Percentiles rank a stretch among this genome's conserved stretches.
phyloP scores from a whole-genome alignment of 2,113 vertebrate genomes.

The Tyto alba region DNA sequence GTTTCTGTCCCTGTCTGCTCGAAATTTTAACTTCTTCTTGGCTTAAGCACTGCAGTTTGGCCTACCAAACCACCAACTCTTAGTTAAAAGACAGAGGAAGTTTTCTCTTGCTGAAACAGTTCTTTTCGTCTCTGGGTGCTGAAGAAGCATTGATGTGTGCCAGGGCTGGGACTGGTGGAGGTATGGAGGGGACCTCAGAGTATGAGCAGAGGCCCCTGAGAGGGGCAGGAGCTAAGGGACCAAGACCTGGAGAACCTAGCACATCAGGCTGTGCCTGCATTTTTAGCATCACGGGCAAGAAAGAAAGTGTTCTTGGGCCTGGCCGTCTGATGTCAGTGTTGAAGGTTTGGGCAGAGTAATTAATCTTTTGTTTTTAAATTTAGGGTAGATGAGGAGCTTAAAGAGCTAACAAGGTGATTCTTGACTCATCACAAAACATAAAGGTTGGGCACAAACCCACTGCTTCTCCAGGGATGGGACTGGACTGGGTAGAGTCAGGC shows the following conservation, averaged over 20 bases:
- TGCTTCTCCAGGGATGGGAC: neutral
- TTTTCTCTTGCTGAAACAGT: neutral
- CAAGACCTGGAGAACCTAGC: slow-evolving; percentile 23
- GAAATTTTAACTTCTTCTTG: neutral
- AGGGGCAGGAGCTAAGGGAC: slow-evolving; percentile 36
- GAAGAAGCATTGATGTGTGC: neutral
- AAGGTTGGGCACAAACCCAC: neutral
- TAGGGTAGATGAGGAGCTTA: neutral
- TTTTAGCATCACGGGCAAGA: slow-evolving; percentile 52
- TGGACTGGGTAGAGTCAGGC: neutral
- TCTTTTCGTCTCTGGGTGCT: slow-evolving; percentile 15
- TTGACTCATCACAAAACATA: neutral
- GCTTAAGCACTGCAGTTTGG: neutral
- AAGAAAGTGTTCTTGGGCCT: slow-evolving; percentile 51
- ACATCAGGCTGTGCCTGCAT: slow-evolving; percentile 50
- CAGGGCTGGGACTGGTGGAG: slow-evolving; percentile 15
- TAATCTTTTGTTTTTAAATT: slow-evolving; percentile 24
- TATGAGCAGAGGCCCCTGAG: slow-evolving; percentile 11
- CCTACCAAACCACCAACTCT: neutral
- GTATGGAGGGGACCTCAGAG: neutral
- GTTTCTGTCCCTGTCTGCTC: neutral
- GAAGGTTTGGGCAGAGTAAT: slow-evolving; percentile 36
- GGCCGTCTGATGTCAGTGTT: slow-evolving; percentile 47
- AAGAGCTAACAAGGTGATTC: slow-evolving; percentile 23
- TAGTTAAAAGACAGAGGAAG: neutral